phyloP scores from a whole-genome alignment of 2,888 invertebrate genomes.

The Caprella mutica region DNA sequence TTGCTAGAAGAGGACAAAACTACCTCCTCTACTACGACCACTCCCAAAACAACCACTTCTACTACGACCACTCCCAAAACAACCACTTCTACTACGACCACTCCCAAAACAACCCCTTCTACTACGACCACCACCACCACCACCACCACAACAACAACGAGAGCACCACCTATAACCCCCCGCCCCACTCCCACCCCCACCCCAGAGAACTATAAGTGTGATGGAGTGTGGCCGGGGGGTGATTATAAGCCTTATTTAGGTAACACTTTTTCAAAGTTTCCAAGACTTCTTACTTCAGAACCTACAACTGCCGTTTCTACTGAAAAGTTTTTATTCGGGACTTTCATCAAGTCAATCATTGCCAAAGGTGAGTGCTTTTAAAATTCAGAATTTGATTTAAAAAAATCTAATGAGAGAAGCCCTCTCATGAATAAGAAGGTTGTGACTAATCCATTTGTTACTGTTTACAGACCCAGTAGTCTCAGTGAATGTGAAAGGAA shows the following conservation, averaged over 20 bases:
- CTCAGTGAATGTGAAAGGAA: conserved; percentile 57
- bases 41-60: no score
- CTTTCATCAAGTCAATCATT: conserved; percentile 2
- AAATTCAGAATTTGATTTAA: not conserved
- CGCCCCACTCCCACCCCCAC: conserved; percentile 15
- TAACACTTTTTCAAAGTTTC: not conserved
- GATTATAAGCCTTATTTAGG: conserved; percentile 16
- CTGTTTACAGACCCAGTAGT: conserved; percentile 51
- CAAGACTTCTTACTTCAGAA: no score
- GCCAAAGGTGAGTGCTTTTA: conserved; percentile 14
- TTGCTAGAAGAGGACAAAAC: no score
- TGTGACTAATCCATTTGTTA: not conserved
- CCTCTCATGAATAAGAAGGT: not conserved
- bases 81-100: conserved; percentile 19
- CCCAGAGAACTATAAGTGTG: conserved; percentile 19
- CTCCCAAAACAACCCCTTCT: conserved; percentile 17
- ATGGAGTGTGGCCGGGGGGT: conserved; percentile 19
- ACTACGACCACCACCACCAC: conserved; percentile 20
- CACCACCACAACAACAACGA: not conserved
- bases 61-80: no score
- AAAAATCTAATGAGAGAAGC: not conserved
- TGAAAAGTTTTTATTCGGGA: conserved; percentile 16
- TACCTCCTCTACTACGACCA: conserved; percentile 11
- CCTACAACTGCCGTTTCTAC: no score
- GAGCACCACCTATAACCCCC: conserved; percentile 15